Percentiles rank a stretch among this genome's conserved stretches.
Evolutionary conservation across 2,888 invertebrate genomes (phyloP).

Genomic region (Drosophila longiperda): DNA sequence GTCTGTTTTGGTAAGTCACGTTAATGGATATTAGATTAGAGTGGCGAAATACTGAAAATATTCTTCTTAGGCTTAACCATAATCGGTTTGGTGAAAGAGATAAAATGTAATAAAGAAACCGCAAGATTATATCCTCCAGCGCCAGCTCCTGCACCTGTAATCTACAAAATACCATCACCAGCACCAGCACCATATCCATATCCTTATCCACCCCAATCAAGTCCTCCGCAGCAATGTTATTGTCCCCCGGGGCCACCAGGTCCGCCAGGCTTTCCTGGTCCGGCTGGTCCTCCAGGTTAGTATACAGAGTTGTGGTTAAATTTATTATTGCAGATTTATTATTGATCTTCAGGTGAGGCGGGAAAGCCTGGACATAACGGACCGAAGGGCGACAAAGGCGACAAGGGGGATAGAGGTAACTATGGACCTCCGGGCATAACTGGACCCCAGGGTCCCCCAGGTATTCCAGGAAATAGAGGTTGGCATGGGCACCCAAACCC

Average conservation of each 20-base stretch:
- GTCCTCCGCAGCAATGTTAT: slow-evolving; percentile 38
- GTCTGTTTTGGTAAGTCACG: slow-evolving; percentile 55
- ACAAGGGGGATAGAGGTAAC: slow-evolving; percentile 49
- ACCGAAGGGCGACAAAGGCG: slow-evolving; percentile 41
- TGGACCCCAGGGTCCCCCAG: slow-evolving; percentile 47
- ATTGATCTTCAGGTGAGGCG: slow-evolving; percentile 8
- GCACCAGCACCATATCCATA: slow-evolving; percentile 44
- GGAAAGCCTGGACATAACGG: slow-evolving; percentile 44
- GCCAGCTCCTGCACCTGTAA: slow-evolving; percentile 41
- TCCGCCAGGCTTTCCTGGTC: slow-evolving; percentile 50
- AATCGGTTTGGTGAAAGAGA: slow-evolving; percentile 4
- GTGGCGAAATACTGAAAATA: neutral
- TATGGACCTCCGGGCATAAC: slow-evolving; percentile 35
- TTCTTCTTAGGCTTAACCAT: slow-evolving; percentile 14
- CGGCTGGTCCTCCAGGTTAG: slow-evolving; percentile 29
- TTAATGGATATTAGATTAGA: neutral
- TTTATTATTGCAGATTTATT: neutral
- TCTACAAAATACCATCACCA: slow-evolving; percentile 50
- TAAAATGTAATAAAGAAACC: slow-evolving; percentile 35
- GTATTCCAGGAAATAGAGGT: slow-evolving; percentile 15
- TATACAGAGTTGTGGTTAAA: neutral
- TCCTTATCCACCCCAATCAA: slow-evolving; percentile 24
- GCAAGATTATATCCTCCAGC: slow-evolving; percentile 46
- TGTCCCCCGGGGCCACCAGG: slow-evolving; percentile 53
- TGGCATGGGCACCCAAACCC: slow-evolving; percentile 44